Base-by-base conservation (phyloP, 2,888 invertebrate species). In the Scaptomyza polygonia region DNA sequence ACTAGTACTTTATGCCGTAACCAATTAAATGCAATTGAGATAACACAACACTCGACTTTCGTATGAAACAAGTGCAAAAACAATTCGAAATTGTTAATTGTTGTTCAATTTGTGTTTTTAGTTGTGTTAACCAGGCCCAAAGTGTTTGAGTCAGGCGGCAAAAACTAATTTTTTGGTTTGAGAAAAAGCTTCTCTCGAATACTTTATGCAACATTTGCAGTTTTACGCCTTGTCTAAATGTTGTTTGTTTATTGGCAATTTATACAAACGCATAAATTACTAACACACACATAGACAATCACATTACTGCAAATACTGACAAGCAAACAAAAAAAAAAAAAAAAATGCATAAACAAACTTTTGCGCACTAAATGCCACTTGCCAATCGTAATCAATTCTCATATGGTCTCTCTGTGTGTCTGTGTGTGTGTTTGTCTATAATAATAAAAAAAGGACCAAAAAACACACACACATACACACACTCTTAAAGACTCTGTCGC, bases 381-480 rank as follows among this genome's bases (percentile, higher is more conserved):
- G 85, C 84, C 84, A 85, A 85, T 85, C 88, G 87, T 79, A 86
- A 88, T 85, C 82, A 88, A 83, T 83, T 86, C 82, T 69, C 68
- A 77, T 73, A 48, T 59, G 42, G 47, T 70, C 58, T 57, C 59
- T 72, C 56, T 59, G 34, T 56, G 25, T 27, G 63, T 56, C 55
- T 70, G 49, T 25, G 25, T 25, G 3, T 25, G 25, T 25, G 25
- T 3, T 3, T 67, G 75, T 72, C 71, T 70, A 80, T 84, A 88
- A 77, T 3, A 21, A n/a, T n/a, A 86, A 85, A 84, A 84, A 85
- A 85, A 62, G 69, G 59, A 76, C 82, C 56, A 47, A 47, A 63
- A 44, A 47, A 43, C 14, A 53, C 40, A 47, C 32, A 61, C 5
- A 34, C 34, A 34, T 5, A 34, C 34, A 34, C n/a, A 14, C 6